Conservation (phyloP, 2,888 invertebrate genomes). For the Mesoligia furuncula region DNA sequence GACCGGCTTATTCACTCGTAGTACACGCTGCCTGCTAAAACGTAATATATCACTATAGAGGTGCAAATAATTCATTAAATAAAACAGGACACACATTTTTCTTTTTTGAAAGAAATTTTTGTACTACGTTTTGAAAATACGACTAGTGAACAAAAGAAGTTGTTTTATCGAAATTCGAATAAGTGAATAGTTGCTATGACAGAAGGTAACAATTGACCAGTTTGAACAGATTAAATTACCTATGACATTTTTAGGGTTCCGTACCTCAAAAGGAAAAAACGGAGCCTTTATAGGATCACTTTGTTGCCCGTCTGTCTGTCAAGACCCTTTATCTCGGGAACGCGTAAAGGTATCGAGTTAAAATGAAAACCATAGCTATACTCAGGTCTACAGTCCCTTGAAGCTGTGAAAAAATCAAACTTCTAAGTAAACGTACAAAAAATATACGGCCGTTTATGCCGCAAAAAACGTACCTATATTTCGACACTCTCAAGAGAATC, state of each 20-base stretch:
- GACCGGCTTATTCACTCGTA: conserved; percentile 2
- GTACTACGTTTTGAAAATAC: background rate
- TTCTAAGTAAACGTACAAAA: too few species aligned
- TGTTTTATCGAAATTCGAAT: background rate
- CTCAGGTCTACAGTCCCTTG: too few species aligned
- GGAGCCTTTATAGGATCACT: too few species aligned
- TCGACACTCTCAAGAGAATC: too few species aligned
- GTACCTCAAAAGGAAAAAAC: too few species aligned
- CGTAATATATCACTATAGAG: background rate
- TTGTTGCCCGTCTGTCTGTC: too few species aligned
- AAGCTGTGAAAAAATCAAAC: too few species aligned
- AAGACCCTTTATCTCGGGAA: too few species aligned
- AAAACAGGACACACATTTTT: background rate
- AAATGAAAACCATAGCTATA: too few species aligned
- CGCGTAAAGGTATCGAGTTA: too few species aligned
- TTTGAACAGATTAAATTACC: background rate
- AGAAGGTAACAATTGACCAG: background rate
- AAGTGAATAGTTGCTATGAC: background rate
- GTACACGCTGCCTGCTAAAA: background rate
- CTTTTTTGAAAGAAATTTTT: background rate
- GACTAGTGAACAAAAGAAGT: background rate
- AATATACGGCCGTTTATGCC: too few species aligned
- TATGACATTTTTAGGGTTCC: background rate
- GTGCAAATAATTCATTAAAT: background rate
- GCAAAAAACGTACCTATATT: too few species aligned